Evolutionary conservation across 2,797 vertebrate species (phyloP).

Genomic region (Nannoperca obscura): DNA sequence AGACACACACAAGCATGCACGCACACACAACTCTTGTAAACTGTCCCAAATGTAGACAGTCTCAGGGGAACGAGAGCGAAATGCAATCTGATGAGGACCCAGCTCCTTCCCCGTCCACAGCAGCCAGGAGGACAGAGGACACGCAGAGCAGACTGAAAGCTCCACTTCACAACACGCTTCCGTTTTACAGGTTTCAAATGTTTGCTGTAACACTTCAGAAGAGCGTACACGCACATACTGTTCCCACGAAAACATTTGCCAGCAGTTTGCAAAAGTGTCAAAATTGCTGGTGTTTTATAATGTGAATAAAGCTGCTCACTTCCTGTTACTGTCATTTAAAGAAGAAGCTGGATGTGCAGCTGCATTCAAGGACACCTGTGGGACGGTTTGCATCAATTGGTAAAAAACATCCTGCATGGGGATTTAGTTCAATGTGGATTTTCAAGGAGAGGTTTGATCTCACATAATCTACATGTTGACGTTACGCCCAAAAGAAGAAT

Average conservation of each 20-base stretch:
- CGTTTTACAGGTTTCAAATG: neutral
- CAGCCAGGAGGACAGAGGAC: neutral
- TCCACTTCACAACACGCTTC: neutral
- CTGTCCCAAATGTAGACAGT: conserved; percentile 30
- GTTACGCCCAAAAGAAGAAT: neutral
- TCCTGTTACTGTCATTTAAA: neutral
- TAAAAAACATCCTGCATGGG: neutral
- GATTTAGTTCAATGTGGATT: neutral
- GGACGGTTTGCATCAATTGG: neutral
- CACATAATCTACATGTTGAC: neutral
- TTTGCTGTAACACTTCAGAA: too few species aligned
- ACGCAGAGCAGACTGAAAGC: neutral
- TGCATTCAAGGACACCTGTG: neutral
- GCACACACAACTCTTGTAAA: conserved; percentile 27
- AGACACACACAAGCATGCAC: conserved; percentile 20
- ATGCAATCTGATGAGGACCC: conserved; percentile 22
- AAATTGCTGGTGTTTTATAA: neutral
- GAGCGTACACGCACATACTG: neutral
- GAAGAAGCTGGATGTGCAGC: neutral
- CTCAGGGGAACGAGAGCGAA: conserved; percentile 28
- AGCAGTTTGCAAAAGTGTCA: too few species aligned
- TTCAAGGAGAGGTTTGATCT: neutral
- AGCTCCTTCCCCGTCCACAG: neutral
- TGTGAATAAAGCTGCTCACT: neutral
- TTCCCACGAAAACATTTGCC: neutral